phyloP scores from a whole-genome alignment of 2,113 vertebrate genomes.

The Scolopax mira region DNA sequence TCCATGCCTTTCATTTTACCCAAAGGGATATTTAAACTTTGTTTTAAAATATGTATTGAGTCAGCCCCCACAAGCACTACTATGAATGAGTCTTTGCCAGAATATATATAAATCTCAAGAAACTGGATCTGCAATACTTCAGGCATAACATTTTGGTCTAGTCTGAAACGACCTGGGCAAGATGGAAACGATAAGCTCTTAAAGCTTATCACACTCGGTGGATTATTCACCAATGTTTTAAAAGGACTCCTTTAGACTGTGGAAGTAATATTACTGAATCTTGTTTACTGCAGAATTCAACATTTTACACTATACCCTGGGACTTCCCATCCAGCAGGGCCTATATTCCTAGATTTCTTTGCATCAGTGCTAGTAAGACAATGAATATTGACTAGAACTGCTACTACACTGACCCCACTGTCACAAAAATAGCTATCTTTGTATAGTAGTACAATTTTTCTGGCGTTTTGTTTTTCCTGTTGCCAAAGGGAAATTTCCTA shows the following conservation, averaged over 20 bases:
- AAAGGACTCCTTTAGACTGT: neutral
- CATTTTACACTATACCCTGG: neutral
- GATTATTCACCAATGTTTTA: neutral
- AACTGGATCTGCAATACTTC: neutral
- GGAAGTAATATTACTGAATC: neutral
- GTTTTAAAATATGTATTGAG: constrained; percentile 23
- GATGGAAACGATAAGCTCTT: neutral
- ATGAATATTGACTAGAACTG: neutral
- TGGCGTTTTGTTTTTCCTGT: neutral
- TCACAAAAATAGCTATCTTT: neutral
- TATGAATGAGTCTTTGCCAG: neutral
- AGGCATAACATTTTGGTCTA: neutral
- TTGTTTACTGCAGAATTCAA: neutral
- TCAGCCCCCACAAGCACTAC: neutral
- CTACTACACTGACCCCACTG: neutral
- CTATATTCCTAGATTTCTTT: neutral
- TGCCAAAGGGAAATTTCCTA: neutral
- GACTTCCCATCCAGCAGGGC: neutral
- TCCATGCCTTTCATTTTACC: neutral
- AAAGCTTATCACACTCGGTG: neutral
- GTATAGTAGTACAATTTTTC: neutral
- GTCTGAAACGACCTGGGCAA: neutral
- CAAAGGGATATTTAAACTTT: constrained; percentile 55
- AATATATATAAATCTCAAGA: neutral
- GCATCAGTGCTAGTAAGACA: neutral